Conservation (phyloP, 2,113 vertebrate species). For the Lucifuga dentata region DNA sequence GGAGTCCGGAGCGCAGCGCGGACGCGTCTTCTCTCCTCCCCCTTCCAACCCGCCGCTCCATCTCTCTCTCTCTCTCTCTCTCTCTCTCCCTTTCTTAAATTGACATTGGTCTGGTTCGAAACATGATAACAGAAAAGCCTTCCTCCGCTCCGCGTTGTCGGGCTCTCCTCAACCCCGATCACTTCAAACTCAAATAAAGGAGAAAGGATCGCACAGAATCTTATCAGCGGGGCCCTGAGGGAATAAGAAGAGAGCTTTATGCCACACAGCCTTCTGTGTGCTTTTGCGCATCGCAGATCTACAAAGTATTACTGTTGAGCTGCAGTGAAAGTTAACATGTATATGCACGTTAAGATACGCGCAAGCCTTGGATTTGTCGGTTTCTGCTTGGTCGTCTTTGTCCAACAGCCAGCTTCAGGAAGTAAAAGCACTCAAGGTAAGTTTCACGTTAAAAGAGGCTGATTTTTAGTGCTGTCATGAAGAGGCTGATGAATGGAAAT, state of each 20-base stretch:
- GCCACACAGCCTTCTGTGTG: conserved; percentile 34
- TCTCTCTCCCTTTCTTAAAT: conserved; percentile 81
- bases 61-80: conserved; percentile 84
- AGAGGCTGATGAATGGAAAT: background rate
- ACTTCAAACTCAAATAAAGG: conserved; percentile 67
- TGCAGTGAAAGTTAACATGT: conserved; percentile 76
- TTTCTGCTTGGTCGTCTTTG: conserved; percentile 89
- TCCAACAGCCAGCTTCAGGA: conserved; percentile 88
- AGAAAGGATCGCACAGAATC: conserved; percentile 41
- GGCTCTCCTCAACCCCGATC: conserved; percentile 68
- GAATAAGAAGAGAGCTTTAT: conserved; percentile 64
- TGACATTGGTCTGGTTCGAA: conserved; percentile 80
- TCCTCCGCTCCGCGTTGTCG: conserved; percentile 72
- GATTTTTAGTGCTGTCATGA: background rate
- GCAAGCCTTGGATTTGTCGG: conserved; percentile 86
- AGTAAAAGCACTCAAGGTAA: conserved; percentile 93
- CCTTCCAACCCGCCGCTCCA: conserved; percentile 85
- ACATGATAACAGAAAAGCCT: conserved; percentile 82
- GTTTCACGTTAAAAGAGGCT: conserved; percentile 63
- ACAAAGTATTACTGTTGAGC: conserved; percentile 62
- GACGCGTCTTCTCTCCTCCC: conserved; percentile 88
- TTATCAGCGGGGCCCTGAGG: conserved; percentile 58
- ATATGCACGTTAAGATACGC: conserved; percentile 85
- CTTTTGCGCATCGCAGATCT: conserved; percentile 58
- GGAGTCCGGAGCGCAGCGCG: conserved; percentile 84